Conservation (phyloP, 2,888 invertebrate species). For the Thymelicus sylvestris region DNA sequence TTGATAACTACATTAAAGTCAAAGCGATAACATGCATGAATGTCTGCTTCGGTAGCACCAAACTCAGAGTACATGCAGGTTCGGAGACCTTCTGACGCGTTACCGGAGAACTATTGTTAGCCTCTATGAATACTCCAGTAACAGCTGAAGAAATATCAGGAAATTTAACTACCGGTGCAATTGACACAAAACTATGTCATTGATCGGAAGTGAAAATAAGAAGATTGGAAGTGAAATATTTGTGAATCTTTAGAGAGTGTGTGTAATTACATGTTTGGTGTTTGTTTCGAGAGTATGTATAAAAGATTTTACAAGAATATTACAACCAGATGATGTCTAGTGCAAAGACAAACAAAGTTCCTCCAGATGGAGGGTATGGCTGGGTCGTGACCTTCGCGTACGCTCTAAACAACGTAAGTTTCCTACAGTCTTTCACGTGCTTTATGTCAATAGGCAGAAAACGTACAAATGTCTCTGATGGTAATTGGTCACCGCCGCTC, state of each 20-base stretch:
- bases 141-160: neutral
- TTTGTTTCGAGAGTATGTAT: slow-evolving; percentile 7
- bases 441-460: slow-evolving; percentile 33
- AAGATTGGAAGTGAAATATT: slow-evolving; percentile 14
- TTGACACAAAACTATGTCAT: slow-evolving; percentile 7
- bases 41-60: slow-evolving; percentile 44
- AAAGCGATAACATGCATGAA: slow-evolving; percentile 63
- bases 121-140: neutral
- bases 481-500: no score
- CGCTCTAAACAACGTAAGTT: slow-evolving; percentile 87
- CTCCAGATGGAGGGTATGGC: slow-evolving; percentile 88
- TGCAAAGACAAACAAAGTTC: slow-evolving; percentile 66
- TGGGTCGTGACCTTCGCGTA: slow-evolving; percentile 86
- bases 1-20: slow-evolving; percentile 69
- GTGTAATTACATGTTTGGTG: slow-evolving; percentile 12
- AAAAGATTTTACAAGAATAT: neutral
- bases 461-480: no score
- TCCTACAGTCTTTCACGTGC: slow-evolving; percentile 37
- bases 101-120: slow-evolving; percentile 20
- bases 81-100: slow-evolving; percentile 21
- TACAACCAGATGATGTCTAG: slow-evolving; percentile 56
- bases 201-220: slow-evolving; percentile 8
- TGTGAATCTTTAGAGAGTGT: slow-evolving; percentile 14
- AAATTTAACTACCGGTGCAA: neutral
- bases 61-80: slow-evolving; percentile 22